Percentiles rank a stretch among this genome's conserved stretches.
phyloP scores from a whole-genome alignment of 92 coral and sea anemone genomes.

The Porites divaricata region DNA sequence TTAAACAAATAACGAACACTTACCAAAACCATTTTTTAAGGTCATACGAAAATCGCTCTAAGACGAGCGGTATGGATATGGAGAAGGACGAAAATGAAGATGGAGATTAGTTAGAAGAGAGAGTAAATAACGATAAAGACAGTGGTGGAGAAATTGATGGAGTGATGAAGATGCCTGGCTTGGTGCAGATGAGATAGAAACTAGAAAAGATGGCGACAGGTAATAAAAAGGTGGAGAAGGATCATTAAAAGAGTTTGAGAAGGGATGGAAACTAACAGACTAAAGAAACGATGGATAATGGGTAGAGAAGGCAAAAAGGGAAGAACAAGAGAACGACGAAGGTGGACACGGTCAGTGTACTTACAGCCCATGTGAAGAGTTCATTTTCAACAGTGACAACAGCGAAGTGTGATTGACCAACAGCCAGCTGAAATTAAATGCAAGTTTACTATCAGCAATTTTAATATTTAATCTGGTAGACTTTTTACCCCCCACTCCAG shows the following conservation, averaged over 20 bases:
- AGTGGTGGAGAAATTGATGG: neutral
- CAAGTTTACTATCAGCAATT: neutral
- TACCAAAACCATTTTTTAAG: too few species aligned
- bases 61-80: neutral
- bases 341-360: slow-evolving; percentile 27
- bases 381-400: slow-evolving; percentile 96
- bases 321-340: neutral
- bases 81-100: neutral
- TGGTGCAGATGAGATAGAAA: neutral
- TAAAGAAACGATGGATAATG: neutral
- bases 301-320: neutral
- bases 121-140: neutral
- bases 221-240: neutral
- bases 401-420: slow-evolving; percentile 97
- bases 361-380: slow-evolving; percentile 97
- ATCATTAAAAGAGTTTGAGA: neutral
- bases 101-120: neutral
- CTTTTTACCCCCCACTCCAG: neutral
- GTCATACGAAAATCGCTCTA: too few species aligned
- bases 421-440: slow-evolving; percentile 76
- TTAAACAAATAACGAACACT: too few species aligned
- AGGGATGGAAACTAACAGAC: neutral
- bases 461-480: neutral
- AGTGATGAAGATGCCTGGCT: neutral
- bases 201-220: neutral